These are phyloP conservation scores for Piaya cayana DNA, from an alignment of 2,113 vertebrate species.

Conservation along the genomic window DNA sequence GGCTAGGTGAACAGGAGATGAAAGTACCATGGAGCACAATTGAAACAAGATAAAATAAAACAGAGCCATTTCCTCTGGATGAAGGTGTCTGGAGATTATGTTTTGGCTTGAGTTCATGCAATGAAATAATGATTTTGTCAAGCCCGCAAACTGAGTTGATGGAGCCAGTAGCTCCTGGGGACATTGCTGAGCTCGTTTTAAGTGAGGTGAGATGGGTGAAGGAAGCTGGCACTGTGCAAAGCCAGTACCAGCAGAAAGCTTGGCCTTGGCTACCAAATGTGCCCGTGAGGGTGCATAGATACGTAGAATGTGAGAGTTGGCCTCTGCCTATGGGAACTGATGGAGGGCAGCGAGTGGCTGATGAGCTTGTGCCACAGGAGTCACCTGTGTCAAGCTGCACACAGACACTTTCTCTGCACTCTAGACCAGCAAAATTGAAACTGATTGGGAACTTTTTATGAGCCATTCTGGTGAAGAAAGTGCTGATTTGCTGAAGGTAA, in stretches of 20 bases:
- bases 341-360: background rate
- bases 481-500: background rate
- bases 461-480: background rate
- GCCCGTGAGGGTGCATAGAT: background rate
- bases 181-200: background rate
- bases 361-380: background rate
- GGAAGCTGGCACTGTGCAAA: background rate
- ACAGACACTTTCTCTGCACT: background rate
- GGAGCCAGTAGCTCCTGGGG: background rate
- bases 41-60: background rate
- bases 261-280: background rate
- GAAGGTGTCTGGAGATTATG: background rate
- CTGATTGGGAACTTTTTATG: background rate
- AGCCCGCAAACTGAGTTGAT: background rate
- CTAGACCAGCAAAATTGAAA: background rate
- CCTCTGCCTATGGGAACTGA: background rate
- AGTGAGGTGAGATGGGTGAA: background rate
- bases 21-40: background rate
- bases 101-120: background rate
- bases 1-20: background rate
- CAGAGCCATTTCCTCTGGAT: background rate
- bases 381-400: rapidly evolving
- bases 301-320: background rate
- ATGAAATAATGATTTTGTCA: background rate
- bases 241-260: background rate